Conservation (phyloP, 2,113 vertebrate genomes). For the Gnathonemus echidnorhynchus region DNA sequence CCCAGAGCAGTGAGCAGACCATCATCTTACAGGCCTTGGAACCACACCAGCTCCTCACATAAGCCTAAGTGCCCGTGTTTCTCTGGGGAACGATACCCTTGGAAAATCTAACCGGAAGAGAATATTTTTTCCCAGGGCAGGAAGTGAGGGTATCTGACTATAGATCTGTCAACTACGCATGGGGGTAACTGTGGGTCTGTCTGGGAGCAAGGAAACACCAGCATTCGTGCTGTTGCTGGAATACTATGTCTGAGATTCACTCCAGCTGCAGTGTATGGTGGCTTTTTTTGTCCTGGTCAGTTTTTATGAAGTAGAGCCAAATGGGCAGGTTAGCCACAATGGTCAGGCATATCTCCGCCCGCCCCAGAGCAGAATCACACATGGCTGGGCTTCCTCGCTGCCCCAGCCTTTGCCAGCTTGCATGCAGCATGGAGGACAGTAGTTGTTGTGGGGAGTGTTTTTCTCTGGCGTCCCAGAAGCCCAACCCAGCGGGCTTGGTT, state of each 20-base stretch:
- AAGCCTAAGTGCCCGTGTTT: background rate
- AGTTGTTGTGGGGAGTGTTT: background rate
- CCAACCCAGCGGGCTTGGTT: background rate
- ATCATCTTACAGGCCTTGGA: background rate
- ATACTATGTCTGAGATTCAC: background rate
- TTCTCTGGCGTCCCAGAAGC: background rate
- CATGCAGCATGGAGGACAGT: too few species aligned
- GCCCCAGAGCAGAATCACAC: too few species aligned
- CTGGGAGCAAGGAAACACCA: background rate
- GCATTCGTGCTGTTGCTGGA: background rate
- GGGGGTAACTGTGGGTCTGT: constrained; percentile 17
- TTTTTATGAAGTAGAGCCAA: background rate
- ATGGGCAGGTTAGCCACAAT: too few species aligned
- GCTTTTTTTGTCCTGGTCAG: background rate
- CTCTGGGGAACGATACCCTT: constrained; percentile 15
- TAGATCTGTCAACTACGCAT: constrained; percentile 12
- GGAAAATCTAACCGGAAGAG: constrained; percentile 16
- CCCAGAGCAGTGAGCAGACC: background rate
- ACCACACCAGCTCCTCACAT: background rate
- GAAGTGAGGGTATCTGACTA: constrained; percentile 17
- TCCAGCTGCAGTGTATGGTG: background rate
- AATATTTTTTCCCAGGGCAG: constrained; percentile 14
- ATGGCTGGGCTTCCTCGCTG: too few species aligned
- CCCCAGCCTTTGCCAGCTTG: too few species aligned
- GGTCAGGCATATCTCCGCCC: too few species aligned